These are phyloP conservation scores for Tyrannus savana DNA, from an alignment of 2,113 vertebrate species.

Conservation along the genomic window DNA sequence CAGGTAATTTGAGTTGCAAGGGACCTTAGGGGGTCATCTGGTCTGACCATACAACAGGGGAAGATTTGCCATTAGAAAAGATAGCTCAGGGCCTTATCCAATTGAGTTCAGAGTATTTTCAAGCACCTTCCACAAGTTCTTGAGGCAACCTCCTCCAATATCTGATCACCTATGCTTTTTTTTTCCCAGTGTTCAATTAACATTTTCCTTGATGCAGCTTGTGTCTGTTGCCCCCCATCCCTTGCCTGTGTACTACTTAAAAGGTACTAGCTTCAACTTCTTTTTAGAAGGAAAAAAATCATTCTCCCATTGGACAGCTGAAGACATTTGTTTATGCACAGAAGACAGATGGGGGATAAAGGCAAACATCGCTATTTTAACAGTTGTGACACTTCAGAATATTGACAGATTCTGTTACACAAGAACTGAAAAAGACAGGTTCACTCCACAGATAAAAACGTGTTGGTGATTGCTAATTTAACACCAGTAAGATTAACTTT, in stretches of 20 bases:
- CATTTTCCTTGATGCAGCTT: neutral
- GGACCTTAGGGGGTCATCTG: neutral
- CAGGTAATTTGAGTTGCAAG: neutral
- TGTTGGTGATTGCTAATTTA: neutral
- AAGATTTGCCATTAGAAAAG: neutral
- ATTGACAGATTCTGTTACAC: neutral
- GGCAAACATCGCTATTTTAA: neutral
- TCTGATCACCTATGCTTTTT: neutral
- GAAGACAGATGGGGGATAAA: neutral
- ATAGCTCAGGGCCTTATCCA: neutral
- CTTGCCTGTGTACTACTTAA: neutral
- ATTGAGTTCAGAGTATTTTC: neutral
- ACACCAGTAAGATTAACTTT: neutral
- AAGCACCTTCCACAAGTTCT: neutral
- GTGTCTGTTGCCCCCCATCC: neutral
- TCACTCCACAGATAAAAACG: neutral
- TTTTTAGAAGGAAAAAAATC: neutral
- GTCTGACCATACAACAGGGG: neutral
- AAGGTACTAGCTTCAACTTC: neutral
- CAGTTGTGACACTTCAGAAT: neutral
- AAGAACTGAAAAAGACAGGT: neutral
- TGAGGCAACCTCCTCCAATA: neutral
- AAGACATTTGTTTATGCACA: neutral
- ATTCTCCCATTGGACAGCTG: neutral
- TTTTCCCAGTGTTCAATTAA: neutral